Conservation (phyloP, 2,888 invertebrate species). For the Caenorhabditis sulstoni region DNA sequence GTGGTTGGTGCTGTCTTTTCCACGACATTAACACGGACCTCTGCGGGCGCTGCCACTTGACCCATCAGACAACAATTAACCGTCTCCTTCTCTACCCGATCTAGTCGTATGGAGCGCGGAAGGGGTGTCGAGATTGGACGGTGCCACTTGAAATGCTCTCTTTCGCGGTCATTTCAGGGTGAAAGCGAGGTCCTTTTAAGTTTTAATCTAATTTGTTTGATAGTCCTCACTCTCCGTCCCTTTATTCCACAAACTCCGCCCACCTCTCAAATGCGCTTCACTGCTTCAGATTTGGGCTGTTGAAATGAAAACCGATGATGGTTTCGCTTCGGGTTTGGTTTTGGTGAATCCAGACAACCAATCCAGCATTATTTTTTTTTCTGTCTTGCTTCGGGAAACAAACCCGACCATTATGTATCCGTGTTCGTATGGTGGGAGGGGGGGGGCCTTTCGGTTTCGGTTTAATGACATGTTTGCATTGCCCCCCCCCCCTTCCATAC, state of each 20-base stretch:
- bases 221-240: neutral
- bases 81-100: conserved; percentile 12
- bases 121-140: neutral
- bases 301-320: too few relatives aligned
- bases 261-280: conserved; percentile 26
- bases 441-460: conserved; percentile 54
- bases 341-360: neutral
- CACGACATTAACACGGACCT: conserved; percentile 32
- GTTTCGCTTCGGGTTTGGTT: neutral
- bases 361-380: conserved; percentile 7
- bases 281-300: conserved; percentile 1
- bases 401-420: conserved; percentile 50
- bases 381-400: neutral
- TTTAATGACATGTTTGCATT: conserved; percentile 59
- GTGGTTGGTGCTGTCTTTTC: conserved; percentile 38
- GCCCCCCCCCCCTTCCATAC: conserved; percentile 7
- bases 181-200: conserved; percentile 23
- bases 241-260: too few relatives aligned
- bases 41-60: conserved; percentile 37
- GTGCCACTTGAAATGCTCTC: conserved; percentile 46
- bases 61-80: conserved; percentile 58
- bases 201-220: conserved; percentile 37
- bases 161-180: conserved; percentile 26
- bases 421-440: conserved; percentile 35
- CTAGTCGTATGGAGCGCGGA: neutral